phyloP scores from a whole-genome alignment of 2,797 vertebrate species.

The Lateolabrax maculatus region DNA sequence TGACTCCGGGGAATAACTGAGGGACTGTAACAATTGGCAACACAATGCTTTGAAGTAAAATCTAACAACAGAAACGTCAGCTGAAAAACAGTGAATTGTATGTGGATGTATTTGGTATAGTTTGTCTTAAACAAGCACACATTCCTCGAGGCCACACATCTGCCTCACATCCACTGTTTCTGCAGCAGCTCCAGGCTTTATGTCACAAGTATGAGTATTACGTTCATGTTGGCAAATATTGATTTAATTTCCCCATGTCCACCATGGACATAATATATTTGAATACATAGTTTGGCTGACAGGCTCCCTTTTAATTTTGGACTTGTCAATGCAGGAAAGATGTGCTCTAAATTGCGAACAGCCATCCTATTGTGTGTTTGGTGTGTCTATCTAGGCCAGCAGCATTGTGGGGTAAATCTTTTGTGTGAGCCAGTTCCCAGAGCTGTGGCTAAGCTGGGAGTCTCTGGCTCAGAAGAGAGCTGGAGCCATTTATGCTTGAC shows the following conservation, averaged over 20 bases:
- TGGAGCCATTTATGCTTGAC: constrained; percentile 78
- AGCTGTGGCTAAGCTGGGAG: constrained; percentile 70
- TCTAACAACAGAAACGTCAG: not conserved
- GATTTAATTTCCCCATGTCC: constrained; percentile 31
- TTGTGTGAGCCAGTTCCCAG: constrained; percentile 70
- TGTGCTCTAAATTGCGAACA: constrained; percentile 68
- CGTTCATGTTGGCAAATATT: constrained; percentile 28
- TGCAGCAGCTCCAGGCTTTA: constrained; percentile 10
- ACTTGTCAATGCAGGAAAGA: constrained; percentile 55
- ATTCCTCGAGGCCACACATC: not conserved
- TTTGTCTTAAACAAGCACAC: constrained; percentile 3
- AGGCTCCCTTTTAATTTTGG: constrained; percentile 49
- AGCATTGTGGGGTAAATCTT: constrained; percentile 76
- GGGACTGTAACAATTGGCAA: not conserved
- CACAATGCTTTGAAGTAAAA: constrained; percentile 29
- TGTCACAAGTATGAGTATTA: constrained; percentile 1
- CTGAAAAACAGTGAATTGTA: not conserved
- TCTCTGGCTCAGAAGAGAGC: constrained; percentile 60
- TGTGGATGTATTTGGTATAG: not conserved
- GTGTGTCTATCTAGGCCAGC: constrained; percentile 73
- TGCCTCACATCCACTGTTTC: not conserved
- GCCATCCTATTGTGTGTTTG: constrained; percentile 66
- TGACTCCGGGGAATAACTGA: constrained; percentile 11
- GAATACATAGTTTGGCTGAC: constrained; percentile 47
- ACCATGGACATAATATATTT: constrained; percentile 37